Conservation (phyloP, 2,888 invertebrate species). For the Liposcelis brunnea region DNA sequence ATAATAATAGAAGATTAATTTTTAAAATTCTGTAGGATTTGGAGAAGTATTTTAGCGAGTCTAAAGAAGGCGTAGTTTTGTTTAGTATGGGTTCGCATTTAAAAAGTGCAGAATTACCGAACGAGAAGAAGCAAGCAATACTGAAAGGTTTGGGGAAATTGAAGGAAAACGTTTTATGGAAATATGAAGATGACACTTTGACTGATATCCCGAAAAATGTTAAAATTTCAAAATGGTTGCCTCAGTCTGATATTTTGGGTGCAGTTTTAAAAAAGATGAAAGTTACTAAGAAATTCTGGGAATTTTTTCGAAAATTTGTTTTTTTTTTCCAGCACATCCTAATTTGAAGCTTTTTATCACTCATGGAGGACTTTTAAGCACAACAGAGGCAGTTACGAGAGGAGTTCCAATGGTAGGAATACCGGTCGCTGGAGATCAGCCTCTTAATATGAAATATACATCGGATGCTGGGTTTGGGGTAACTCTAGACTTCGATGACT, state of each 20-base stretch:
- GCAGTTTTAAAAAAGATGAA: no score
- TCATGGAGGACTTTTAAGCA: slow-evolving; percentile 23
- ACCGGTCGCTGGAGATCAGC: slow-evolving; percentile 30
- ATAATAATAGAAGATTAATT: no score
- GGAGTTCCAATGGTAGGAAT: slow-evolving; percentile 30
- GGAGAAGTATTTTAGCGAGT: slow-evolving; percentile 14
- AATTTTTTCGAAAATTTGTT: no score
- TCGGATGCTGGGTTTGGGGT: no score
- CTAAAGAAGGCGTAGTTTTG: slow-evolving; percentile 15
- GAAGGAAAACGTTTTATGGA: slow-evolving; percentile 16
- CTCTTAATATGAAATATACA: slow-evolving; percentile 25
- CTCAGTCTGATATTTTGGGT: slow-evolving; percentile 7
- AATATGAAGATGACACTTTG: slow-evolving; percentile 13
- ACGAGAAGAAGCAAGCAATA: slow-evolving; percentile 11
- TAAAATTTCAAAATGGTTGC: background rate
- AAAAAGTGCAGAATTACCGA: slow-evolving; percentile 12
- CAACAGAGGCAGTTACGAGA: slow-evolving; percentile 27
- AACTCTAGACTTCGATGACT: no score
- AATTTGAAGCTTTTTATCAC: slow-evolving; percentile 30
- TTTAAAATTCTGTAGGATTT: slow-evolving; percentile 12
- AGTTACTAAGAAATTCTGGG: no score
- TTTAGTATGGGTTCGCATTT: slow-evolving; percentile 17
- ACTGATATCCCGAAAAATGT: background rate
- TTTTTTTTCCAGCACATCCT: slow-evolving; percentile 22
- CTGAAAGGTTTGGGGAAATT: slow-evolving; percentile 13